Conservation (phyloP, 2,888 invertebrate species). For the Meloe dianella region DNA sequence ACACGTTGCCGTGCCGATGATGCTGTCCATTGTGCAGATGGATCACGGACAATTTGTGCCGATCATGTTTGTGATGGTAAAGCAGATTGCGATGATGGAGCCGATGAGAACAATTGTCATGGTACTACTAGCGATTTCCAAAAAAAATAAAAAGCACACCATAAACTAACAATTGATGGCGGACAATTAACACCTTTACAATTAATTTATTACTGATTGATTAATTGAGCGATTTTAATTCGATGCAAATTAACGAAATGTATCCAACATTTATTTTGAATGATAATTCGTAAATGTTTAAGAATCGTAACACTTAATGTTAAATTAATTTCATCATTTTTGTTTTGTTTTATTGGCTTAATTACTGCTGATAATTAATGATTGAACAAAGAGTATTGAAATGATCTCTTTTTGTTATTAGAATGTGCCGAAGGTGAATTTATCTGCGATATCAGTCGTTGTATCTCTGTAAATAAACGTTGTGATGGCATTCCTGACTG, state of each 20-base stretch:
- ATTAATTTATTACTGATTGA: neutral
- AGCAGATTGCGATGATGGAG: conserved; percentile 69
- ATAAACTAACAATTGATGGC: conserved; percentile 26
- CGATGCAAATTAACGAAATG: neutral
- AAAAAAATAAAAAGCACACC: conserved; percentile 8
- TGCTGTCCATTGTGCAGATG: conserved; percentile 61
- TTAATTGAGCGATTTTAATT: neutral
- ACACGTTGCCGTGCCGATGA: conserved; percentile 63
- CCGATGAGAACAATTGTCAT: conserved; percentile 71
- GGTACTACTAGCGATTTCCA: conserved; percentile 30
- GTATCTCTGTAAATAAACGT: conserved; percentile 62
- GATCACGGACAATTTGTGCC: conserved; percentile 63
- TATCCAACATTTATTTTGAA: neutral
- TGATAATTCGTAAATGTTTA: neutral
- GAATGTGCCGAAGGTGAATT: conserved; percentile 66
- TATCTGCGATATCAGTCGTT: conserved; percentile 67
- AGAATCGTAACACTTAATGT: neutral
- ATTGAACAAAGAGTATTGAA: neutral
- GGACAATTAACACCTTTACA: neutral
- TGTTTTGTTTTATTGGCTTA: neutral
- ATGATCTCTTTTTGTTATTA: conserved; percentile 40
- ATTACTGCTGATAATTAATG: conserved; percentile 1
- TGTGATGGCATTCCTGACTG: conserved; percentile 71
- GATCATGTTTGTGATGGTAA: conserved; percentile 69
- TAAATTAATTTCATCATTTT: conserved; percentile 2